These are phyloP conservation scores for Perizoma affinitatum DNA, from an alignment of 2,888 invertebrate genomes.

Conservation along the genomic window DNA sequence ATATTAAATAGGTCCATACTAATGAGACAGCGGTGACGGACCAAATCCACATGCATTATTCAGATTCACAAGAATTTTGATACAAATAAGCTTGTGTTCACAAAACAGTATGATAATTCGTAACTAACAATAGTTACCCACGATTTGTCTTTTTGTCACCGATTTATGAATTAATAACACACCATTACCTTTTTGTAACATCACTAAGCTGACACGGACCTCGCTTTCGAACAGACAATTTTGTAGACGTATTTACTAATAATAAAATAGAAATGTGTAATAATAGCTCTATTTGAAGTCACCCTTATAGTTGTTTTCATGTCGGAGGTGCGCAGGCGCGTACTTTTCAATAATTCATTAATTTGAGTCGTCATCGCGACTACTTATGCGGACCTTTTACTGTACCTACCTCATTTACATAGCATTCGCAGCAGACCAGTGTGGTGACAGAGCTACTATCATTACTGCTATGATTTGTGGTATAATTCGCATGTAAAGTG, in stretches of 20 bases:
- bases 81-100: constrained; percentile 57
- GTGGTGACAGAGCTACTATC: too few relatives aligned
- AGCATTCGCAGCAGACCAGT: neutral
- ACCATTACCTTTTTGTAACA: too few relatives aligned
- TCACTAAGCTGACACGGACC: too few relatives aligned
- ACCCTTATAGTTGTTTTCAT: constrained; percentile 27
- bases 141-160: constrained; percentile 10
- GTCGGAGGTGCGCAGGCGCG: constrained; percentile 41
- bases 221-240: too few relatives aligned
- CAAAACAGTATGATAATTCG: constrained; percentile 26
- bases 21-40: constrained; percentile 62
- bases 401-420: constrained; percentile 3
- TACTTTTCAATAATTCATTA: constrained; percentile 63
- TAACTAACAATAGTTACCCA: constrained; percentile 4
- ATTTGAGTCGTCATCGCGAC: constrained; percentile 51
- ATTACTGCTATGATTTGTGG: neutral
- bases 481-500: neutral
- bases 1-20: constrained; percentile 69
- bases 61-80: constrained; percentile 57
- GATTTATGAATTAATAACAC: too few relatives aligned
- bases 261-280: neutral
- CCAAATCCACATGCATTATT: constrained; percentile 64
- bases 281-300: constrained; percentile 6
- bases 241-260: too few relatives aligned
- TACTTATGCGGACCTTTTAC: constrained; percentile 16